These are phyloP conservation scores for Manacus vitellinus DNA, from an alignment of 2,113 vertebrate species.

Conservation along the genomic window DNA sequence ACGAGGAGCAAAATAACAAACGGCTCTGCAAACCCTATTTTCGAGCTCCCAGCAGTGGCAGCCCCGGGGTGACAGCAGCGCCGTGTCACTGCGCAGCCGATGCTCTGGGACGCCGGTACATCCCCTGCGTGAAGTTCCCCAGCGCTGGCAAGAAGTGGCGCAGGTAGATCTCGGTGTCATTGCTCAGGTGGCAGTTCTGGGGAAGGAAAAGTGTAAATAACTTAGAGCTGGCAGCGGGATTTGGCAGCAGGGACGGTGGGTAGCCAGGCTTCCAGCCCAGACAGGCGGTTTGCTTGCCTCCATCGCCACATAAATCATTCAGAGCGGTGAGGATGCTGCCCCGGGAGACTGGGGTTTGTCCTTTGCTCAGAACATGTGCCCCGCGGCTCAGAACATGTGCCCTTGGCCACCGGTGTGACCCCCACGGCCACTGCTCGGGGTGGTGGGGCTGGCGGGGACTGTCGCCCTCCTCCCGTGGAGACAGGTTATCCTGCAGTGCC, in stretches of 20 bases:
- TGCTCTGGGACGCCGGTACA: neutral
- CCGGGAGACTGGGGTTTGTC: accelerated
- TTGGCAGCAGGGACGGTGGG: accelerated
- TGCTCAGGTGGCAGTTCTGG: neutral
- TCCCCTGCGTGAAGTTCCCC: slow-evolving; percentile 48
- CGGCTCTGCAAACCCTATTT: neutral
- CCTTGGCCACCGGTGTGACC: too few species aligned
- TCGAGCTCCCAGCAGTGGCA: accelerated
- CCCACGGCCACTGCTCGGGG: neutral
- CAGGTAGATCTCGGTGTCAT: slow-evolving; percentile 19
- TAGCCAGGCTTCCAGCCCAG: neutral
- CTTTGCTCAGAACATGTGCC: neutral
- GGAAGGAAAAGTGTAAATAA: accelerated
- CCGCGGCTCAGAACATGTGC: neutral
- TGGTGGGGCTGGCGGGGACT: accelerated
- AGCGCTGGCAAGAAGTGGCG: slow-evolving; percentile 42
- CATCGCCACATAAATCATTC: neutral
- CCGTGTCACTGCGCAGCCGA: accelerated
- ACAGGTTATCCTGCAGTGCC: neutral
- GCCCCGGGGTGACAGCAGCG: accelerated
- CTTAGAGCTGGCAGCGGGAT: neutral
- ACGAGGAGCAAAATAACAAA: neutral
- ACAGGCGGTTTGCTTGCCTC: accelerated
- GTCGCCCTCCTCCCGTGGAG: accelerated
- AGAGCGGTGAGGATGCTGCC: too few species aligned